phyloP scores from a whole-genome alignment of 2,797 vertebrate species.

The Ambastaia sidthimunki region DNA sequence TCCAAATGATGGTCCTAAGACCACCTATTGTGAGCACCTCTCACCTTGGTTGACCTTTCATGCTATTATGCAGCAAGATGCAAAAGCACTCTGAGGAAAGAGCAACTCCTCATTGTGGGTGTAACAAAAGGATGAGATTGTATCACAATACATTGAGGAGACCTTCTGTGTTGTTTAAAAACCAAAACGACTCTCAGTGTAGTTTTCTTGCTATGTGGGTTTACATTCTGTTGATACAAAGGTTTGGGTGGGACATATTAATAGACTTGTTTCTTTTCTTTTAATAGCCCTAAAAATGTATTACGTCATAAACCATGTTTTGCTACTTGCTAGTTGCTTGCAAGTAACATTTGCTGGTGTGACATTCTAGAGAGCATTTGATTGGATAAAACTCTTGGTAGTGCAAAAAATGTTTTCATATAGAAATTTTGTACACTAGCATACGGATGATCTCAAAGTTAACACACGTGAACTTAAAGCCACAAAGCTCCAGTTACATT shows the following conservation, averaged over 20 bases:
- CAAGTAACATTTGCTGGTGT: too few relatives aligned
- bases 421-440: too few relatives aligned
- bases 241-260: too few relatives aligned
- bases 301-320: too few relatives aligned
- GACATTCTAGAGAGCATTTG: too few relatives aligned
- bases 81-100: slow-evolving; percentile 22
- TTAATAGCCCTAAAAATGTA: too few relatives aligned
- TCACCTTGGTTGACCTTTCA: slow-evolving; percentile 26
- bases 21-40: slow-evolving; percentile 1
- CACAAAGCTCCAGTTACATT: not conserved
- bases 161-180: not conserved
- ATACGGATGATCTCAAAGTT: not conserved
- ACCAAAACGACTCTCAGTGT: not conserved
- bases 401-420: too few relatives aligned
- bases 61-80: slow-evolving; percentile 15
- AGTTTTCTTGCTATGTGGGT: too few relatives aligned
- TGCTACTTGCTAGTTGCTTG: too few relatives aligned
- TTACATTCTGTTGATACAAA: too few relatives aligned
- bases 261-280: too few relatives aligned
- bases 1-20: slow-evolving; percentile 19
- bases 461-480: not conserved
- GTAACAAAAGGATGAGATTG: not conserved
- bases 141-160: not conserved
- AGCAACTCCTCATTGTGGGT: not conserved
- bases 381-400: too few relatives aligned